phyloP scores from a whole-genome alignment of 1,140 invertebrate species.

The Paralvinella palmiformis region DNA sequence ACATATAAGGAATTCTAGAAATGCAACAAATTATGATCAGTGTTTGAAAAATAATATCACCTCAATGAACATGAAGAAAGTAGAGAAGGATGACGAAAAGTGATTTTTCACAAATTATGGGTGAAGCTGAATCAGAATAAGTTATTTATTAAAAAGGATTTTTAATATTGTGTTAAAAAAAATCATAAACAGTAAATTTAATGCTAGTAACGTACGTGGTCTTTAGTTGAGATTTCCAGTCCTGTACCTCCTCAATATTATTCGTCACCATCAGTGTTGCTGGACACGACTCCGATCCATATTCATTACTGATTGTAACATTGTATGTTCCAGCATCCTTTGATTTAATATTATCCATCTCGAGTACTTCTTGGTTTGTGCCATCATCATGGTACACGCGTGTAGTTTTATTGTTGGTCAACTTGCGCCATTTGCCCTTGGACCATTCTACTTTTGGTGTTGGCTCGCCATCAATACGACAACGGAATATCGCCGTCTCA shows the following conservation, averaged over 20 bases:
- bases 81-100: too few species aligned
- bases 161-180: neutral
- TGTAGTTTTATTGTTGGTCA: slow-evolving; percentile 31
- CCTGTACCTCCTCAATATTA: slow-evolving; percentile 43
- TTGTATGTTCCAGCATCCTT: slow-evolving; percentile 47
- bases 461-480: slow-evolving; percentile 41
- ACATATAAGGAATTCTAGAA: too few species aligned
- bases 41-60: too few species aligned
- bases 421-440: slow-evolving; percentile 48
- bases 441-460: slow-evolving; percentile 44
- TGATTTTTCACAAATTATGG: too few species aligned
- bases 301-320: slow-evolving; percentile 44
- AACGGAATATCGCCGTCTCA: slow-evolving; percentile 40
- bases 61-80: too few species aligned
- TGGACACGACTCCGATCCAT: slow-evolving; percentile 41
- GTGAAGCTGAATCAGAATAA: too few species aligned
- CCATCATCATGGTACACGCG: slow-evolving; percentile 39
- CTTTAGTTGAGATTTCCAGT: slow-evolving; percentile 46
- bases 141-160: neutral
- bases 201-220: slow-evolving; percentile 36
- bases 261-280: slow-evolving; percentile 49
- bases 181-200: neutral
- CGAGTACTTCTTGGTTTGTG: slow-evolving; percentile 39
- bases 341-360: slow-evolving; percentile 36
- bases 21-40: too few species aligned